Percentiles rank a stretch among this genome's conserved stretches.
phyloP scores from a whole-genome alignment of 1,140 invertebrate genomes.

The Hyposmocoma kahamanoa region DNA sequence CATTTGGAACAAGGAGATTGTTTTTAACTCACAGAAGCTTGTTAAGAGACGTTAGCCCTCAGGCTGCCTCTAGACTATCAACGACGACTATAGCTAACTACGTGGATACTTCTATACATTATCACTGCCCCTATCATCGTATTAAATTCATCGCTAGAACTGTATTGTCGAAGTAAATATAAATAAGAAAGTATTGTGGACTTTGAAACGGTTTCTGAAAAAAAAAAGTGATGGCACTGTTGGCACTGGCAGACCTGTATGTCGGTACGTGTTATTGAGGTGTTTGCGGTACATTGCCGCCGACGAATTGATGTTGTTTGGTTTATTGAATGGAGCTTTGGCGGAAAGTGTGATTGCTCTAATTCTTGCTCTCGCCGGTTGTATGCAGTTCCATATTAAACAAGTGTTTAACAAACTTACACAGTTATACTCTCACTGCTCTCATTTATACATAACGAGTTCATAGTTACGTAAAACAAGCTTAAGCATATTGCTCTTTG shows the following conservation, averaged over 20 bases:
- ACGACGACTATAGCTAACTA: conserved; percentile 59
- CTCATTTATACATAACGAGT: no score
- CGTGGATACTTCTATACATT: conserved; percentile 50
- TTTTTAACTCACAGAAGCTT: conserved; percentile 91
- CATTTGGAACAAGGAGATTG: conserved; percentile 92
- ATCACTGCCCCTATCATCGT: conserved; percentile 59
- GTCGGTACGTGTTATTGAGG: conserved; percentile 49
- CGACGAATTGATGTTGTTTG: conserved; percentile 16
- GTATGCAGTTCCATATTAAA: no score
- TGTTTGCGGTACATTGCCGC: conserved; percentile 12
- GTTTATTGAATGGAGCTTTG: conserved; percentile 23
- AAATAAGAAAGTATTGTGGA: conserved; percentile 32
- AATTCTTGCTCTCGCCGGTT: conserved; percentile 29
- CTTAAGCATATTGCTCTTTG: no score
- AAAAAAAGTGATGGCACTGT: conserved; percentile 47
- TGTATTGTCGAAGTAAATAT: conserved; percentile 44
- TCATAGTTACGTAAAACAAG: no score
- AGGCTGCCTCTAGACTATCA: conserved; percentile 25
- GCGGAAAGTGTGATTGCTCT: conserved; percentile 38
- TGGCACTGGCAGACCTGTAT: conserved; percentile 65
- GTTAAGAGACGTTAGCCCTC: conserved; percentile 85
- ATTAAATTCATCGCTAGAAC: conserved; percentile 42
- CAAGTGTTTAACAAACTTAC: no score
- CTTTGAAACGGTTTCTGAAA: conserved; percentile 24
- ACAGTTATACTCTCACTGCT: no score